Percentiles rank a stretch among this genome's conserved stretches.
Conservation (phyloP, 2,113 vertebrate genomes). For the Zingel zingel region DNA sequence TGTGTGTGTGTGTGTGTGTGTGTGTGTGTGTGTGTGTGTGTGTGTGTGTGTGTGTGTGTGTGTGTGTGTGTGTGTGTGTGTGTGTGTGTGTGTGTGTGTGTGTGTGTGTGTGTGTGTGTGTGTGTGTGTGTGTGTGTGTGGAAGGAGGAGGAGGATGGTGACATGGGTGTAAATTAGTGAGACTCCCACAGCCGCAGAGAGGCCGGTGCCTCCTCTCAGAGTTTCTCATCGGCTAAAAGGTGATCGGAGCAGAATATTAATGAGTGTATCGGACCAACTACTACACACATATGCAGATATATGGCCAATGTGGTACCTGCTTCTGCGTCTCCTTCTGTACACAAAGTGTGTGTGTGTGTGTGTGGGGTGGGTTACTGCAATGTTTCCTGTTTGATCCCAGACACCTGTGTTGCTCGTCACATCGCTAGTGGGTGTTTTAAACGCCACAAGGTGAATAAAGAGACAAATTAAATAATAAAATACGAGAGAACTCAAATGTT, state of each 20-base stretch:
- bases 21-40: background rate
- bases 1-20: background rate
- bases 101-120: background rate
- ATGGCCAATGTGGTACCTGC: background rate
- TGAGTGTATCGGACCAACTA: background rate
- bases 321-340: background rate
- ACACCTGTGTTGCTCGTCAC: background rate
- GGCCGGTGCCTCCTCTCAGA: background rate
- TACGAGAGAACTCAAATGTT: background rate
- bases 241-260: conserved; percentile 26
- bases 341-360: background rate
- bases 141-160: conserved; percentile 5
- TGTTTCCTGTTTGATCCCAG: background rate
- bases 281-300: background rate
- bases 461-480: background rate
- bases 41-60: background rate
- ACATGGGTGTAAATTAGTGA: conserved; percentile 55
- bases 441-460: background rate
- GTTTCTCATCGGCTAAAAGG: conserved; percentile 27
- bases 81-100: background rate
- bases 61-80: conserved; percentile 5
- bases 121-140: background rate
- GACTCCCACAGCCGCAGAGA: conserved; percentile 27
- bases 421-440: background rate
- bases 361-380: too few relatives aligned